Percentiles rank a stretch among this genome's conserved stretches.
Evolutionary conservation across 2,888 invertebrate genomes (phyloP).

Genomic region (Loripinus fragilis): DNA sequence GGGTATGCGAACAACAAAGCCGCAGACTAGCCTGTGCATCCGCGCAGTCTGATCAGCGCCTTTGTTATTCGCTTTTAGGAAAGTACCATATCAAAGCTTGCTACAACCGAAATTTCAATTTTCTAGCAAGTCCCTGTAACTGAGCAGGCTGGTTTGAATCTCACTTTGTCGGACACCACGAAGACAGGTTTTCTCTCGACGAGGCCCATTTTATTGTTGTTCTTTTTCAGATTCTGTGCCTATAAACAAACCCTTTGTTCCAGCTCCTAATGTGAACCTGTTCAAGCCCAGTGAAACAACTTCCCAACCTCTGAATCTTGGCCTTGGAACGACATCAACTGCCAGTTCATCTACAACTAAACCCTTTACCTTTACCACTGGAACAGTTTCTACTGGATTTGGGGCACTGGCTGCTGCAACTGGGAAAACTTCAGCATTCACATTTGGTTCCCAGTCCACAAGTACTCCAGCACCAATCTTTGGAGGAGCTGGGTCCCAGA

Average conservation of each 20-base stretch:
- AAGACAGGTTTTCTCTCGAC: too few relatives aligned
- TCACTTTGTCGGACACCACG: too few relatives aligned
- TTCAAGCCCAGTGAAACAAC: background rate
- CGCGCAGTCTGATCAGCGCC: too few relatives aligned
- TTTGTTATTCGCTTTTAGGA: too few relatives aligned
- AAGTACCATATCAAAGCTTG: too few relatives aligned
- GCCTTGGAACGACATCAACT: background rate
- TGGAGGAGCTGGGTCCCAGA: conserved; percentile 1
- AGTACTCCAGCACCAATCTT: background rate
- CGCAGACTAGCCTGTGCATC: too few relatives aligned
- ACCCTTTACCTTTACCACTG: conserved; percentile 15
- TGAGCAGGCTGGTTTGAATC: too few relatives aligned
- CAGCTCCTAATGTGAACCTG: background rate
- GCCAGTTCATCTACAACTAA: conserved; percentile 13
- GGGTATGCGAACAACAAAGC: too few relatives aligned
- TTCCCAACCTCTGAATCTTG: background rate
- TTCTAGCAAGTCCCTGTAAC: too few relatives aligned
- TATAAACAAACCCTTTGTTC: background rate
- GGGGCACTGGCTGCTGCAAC: background rate
- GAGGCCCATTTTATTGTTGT: background rate
- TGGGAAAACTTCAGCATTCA: background rate
- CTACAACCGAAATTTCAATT: too few relatives aligned
- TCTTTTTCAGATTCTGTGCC: background rate
- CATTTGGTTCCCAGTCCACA: conserved; percentile 8
- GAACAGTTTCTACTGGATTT: background rate